Evolutionary conservation across 2,113 vertebrate species (phyloP).

Genomic region (Oryzias javanicus): DNA sequence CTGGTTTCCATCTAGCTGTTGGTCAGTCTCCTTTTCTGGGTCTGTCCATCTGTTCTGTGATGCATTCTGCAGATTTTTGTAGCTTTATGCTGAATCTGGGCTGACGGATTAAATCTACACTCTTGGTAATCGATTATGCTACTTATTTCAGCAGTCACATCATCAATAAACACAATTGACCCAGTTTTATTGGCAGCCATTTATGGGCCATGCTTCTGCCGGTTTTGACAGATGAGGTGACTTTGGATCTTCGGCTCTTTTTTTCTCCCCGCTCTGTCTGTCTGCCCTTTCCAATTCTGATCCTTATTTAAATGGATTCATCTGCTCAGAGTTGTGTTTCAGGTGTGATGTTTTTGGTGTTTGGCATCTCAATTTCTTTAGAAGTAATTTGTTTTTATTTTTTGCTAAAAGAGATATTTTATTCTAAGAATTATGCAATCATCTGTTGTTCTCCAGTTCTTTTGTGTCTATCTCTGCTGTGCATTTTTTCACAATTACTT

Average conservation of each 20-base stretch:
- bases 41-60: neutral
- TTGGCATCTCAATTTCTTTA: too few species aligned
- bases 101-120: neutral
- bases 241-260: too few species aligned
- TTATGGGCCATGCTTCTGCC: neutral
- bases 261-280: neutral
- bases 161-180: neutral
- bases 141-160: neutral
- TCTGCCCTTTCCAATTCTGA: neutral
- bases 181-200: neutral
- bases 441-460: too few species aligned
- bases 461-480: too few species aligned
- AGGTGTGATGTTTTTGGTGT: neutral
- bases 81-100: neutral
- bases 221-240: constrained; percentile 1
- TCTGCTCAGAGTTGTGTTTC: neutral
- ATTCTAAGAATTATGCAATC: too few species aligned
- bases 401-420: too few species aligned
- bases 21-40: too few species aligned
- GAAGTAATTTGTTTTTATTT: too few species aligned
- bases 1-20: neutral
- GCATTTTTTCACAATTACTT: too few species aligned
- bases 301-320: neutral
- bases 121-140: neutral
- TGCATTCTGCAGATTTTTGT: neutral